Base-by-base conservation (phyloP, 2,113 vertebrate genomes). In the Pseudorectes ferrugineus region DNA sequence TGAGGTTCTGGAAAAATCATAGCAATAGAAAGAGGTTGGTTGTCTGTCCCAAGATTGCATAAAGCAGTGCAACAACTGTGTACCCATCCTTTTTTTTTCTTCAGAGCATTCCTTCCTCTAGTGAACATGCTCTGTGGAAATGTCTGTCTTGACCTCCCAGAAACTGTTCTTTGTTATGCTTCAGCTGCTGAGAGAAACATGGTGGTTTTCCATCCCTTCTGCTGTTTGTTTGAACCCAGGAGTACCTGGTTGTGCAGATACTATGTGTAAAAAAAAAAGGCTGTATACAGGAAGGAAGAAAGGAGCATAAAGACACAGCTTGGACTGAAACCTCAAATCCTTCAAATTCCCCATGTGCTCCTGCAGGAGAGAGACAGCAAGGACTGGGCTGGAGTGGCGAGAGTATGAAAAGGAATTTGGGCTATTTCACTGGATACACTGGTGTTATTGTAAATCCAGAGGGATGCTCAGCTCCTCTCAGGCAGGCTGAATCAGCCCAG, bases 211-310 rank as follows among this genome's bases (percentile, higher is more conserved):
- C 40, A 33, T 12, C 9, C 15, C 20, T 76, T 80, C 21, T 79
- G 48, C 52, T 68, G 11, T 52, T 88, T 57, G 9, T 59, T 57
- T 74, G 40, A 78, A 57, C 17, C 6, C 15, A 24, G 29, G 35
- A 66, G 23, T 43, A 78, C 13, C 21, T 62, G n/a, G 14, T 40
- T 89, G 52, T 54, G 22, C n/a, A 87, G 43, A 19, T 49, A 61
- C 0, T 0, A 33, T 33, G 31, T 61, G 19, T 35, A 1, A 18
- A 51, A 24, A 13, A 13, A 33, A 26, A 20, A 8, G 12, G 12
- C 57, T 75, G 15, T 42, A 35, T 84, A 49, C 3, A 22, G 11
- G 51, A 76, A 55, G 40, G 24, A 68, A 57, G 29, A 48, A 72
- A 58, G 25, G 22, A 78, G 28, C 58, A 29, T 33, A 40, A 67